A percentile compares a stretch with the other conserved stretches of the same genome.
Conservation (phyloP, 2,113 vertebrate species). For the Hippocampus mohnikei region DNA sequence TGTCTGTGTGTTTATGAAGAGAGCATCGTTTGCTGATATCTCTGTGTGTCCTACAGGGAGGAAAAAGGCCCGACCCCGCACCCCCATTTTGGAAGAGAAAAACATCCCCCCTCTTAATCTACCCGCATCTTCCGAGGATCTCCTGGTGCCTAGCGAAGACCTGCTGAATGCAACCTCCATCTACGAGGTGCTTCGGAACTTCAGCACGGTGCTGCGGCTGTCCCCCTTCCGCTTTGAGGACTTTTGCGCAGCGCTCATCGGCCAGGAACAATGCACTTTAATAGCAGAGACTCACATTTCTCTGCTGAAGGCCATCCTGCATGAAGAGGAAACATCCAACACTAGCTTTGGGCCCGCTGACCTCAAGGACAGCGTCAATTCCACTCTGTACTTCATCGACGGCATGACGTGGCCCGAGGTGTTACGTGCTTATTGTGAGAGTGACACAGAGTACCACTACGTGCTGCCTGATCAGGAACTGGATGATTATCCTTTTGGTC, state of each 20-base stretch:
- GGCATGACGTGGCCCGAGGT: constrained; percentile 99
- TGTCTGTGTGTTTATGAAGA: neutral
- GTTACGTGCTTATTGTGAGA: constrained; percentile 93
- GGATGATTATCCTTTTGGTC: constrained; percentile 94
- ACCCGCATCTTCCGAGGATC: constrained; percentile 91
- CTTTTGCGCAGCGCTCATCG: constrained; percentile 92
- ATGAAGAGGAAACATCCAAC: constrained; percentile 96
- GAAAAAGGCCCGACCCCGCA: constrained; percentile 84
- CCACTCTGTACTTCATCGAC: constrained; percentile 95
- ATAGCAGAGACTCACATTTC: constrained; percentile 93
- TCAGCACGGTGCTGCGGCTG: constrained; percentile 91
- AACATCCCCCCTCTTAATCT: constrained; percentile 88
- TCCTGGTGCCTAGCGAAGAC: constrained; percentile 89
- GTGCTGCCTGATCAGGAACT: constrained; percentile 87
- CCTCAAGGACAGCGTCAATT: constrained; percentile 96
- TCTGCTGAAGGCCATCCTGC: constrained; percentile 91
- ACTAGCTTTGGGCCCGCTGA: constrained; percentile 97
- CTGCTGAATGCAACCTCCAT: constrained; percentile 90
- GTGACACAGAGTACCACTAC: constrained; percentile 89
- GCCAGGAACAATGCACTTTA: constrained; percentile 95
- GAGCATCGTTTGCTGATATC: neutral
- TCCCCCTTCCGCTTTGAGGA: constrained; percentile 98
- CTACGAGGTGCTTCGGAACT: constrained; percentile 95
- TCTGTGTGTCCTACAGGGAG: constrained; percentile 67
- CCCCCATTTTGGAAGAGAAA: constrained; percentile 91